phyloP scores from a whole-genome alignment of 1,140 invertebrate genomes.

The Listronotus oregonensis region DNA sequence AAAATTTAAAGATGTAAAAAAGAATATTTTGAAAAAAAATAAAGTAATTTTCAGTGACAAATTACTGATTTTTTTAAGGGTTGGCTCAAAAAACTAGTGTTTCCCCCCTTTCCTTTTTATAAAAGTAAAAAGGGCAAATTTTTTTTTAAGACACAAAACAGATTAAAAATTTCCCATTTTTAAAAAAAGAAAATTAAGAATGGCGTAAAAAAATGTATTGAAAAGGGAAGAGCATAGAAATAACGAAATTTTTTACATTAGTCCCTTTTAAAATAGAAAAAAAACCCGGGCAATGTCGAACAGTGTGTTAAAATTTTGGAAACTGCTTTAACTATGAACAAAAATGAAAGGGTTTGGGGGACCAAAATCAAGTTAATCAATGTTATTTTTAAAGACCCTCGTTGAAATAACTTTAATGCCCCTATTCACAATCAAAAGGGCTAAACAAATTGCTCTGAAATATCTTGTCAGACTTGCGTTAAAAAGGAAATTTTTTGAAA shows the following conservation, averaged over 20 bases:
- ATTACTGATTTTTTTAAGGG: too few relatives aligned
- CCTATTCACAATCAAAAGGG: conserved; percentile 1
- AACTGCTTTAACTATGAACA: conserved; percentile 56
- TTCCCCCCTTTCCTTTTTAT: too few relatives aligned
- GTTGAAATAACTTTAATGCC: conserved; percentile 26
- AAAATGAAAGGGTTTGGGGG: conserved; percentile 16
- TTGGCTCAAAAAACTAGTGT: too few relatives aligned
- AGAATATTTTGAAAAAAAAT: too few relatives aligned
- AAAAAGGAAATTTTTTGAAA: conserved; percentile 32
- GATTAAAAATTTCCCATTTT: conserved; percentile 53
- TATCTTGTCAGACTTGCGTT: conserved; percentile 44
- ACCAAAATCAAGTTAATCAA: conserved; percentile 33
- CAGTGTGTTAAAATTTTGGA: conserved; percentile 59
- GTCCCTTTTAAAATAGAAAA: conserved; percentile 66
- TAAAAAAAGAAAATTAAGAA: conserved; percentile 59
- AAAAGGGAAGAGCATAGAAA: conserved; percentile 61
- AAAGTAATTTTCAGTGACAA: too few relatives aligned
- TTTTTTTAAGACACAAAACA: conserved; percentile 56
- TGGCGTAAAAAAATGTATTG: conserved; percentile 62
- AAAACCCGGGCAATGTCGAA: conserved; percentile 58
- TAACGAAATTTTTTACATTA: conserved; percentile 63
- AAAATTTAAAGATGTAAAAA: too few relatives aligned
- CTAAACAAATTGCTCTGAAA: conserved; percentile 39
- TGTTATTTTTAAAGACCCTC: conserved; percentile 41
- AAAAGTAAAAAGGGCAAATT: too few relatives aligned